Base-by-base conservation (phyloP, 1,140 invertebrate genomes). In the Tribolium madens region DNA sequence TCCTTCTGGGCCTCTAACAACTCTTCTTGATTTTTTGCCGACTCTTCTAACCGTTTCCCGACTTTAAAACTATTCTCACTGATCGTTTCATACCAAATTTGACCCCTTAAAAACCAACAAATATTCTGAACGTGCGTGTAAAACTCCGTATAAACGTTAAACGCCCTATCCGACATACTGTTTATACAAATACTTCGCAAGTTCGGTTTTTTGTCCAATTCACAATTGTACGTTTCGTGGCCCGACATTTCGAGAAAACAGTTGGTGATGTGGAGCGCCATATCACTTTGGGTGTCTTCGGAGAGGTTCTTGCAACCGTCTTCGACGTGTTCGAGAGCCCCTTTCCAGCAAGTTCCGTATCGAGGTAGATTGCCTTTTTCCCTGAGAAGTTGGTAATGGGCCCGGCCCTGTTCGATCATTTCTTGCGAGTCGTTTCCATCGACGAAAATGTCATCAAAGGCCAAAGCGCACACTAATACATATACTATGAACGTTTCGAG, bases 111-210 rank as follows among this genome's bases (percentile, higher is more conserved):
- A 83, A 90, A 93, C 81, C 89, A 92, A 82, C 92, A 93, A 48
- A 93, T 92, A 78, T 91, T 91, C 76, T 90, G 90, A 1, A 91
- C 89, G 73, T 93, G 91, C 9, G 91, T 91, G 81, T 92, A 93
- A 82, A 92, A 93, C 80, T 91, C 89, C 36, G 90, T 89, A 75
- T 91, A 92, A 5, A 89, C 90, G 75, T 86, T 85, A 76, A 91
- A 90, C 10, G 90, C 89, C 31, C 87, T 85, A 76, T 90, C 88
- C n/a, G 88, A 85, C 87, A 93, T 88, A 15, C 84, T 79, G 77
- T 84, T 86, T 1, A 92, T 87, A 82, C 92, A 93, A 31, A 88
- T 85, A 18, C 86, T 78, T 52, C 87, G 81, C 33, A 86, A 53
- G 48, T 84, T 83, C 42, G 84, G 82, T 48, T 85, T 85, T 81